phyloP scores from a whole-genome alignment of 2,797 vertebrate genomes.

The Podarcis siculus region DNA sequence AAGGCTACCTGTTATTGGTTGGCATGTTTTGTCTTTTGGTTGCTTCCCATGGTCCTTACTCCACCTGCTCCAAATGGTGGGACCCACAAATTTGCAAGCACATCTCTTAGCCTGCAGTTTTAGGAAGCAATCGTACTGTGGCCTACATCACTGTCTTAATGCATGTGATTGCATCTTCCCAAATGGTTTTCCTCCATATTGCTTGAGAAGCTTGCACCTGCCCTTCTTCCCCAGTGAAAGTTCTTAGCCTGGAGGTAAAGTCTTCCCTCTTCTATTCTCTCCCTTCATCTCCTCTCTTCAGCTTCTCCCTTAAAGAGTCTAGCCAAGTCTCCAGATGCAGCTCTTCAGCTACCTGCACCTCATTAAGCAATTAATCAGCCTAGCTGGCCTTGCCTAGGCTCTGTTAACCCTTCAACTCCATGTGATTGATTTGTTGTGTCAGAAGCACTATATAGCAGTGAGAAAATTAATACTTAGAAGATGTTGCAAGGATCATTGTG shows the following conservation, averaged over 20 bases:
- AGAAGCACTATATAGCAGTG: slow-evolving; percentile 23
- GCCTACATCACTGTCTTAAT: background rate
- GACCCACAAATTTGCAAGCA: background rate
- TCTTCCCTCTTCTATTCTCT: background rate
- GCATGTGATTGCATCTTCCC: too few species aligned
- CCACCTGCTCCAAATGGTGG: background rate
- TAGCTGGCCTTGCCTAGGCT: slow-evolving; percentile 21
- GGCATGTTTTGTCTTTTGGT: background rate
- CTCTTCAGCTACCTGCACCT: slow-evolving; percentile 24
- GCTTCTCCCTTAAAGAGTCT: background rate
- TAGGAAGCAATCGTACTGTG: background rate
- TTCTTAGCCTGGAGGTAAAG: background rate
- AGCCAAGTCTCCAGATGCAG: slow-evolving; percentile 23
- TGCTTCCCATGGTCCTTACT: background rate
- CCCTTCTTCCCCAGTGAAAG: background rate
- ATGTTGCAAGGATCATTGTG: slow-evolving; percentile 16
- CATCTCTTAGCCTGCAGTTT: background rate
- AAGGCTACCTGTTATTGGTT: background rate
- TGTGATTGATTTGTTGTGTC: slow-evolving; percentile 34
- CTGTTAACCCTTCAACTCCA: slow-evolving; percentile 34
- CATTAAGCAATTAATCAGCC: slow-evolving; percentile 44
- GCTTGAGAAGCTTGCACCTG: too few species aligned
- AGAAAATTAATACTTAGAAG: slow-evolving; percentile 29
- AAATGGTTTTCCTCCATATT: background rate
- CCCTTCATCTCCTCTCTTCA: background rate